A percentile compares a stretch with the other conserved stretches of the same genome.
Evolutionary conservation across 1,140 invertebrate species (phyloP).

Genomic region (Drosophila persimilis): DNA sequence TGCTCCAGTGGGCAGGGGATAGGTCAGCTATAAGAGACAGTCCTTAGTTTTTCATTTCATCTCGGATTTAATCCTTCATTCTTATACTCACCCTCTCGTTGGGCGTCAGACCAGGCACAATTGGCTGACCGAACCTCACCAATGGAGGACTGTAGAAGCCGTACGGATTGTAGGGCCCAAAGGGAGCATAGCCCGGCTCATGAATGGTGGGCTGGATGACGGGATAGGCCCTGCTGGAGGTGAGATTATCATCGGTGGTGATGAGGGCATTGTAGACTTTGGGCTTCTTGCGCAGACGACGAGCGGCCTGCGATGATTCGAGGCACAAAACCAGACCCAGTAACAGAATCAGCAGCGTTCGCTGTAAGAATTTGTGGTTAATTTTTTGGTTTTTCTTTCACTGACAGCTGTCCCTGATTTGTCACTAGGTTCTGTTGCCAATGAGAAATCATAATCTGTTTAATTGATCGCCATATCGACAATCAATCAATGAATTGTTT

Average conservation of each 20-base stretch:
- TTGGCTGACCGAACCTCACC: constrained; percentile 69
- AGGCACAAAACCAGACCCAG: constrained; percentile 38
- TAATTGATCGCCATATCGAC: constrained; percentile 71
- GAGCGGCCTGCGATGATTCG: constrained; percentile 40
- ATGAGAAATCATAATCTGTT: constrained; percentile 56
- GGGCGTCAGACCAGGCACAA: constrained; percentile 67
- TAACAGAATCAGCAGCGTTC: constrained; percentile 44
- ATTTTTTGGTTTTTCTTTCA: constrained; percentile 1
- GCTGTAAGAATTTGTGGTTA: constrained; percentile 38
- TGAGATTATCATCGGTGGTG: constrained; percentile 88
- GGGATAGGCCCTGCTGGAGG: constrained; percentile 88
- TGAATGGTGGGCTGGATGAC: constrained; percentile 88
- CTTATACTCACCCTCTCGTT: constrained; percentile 58
- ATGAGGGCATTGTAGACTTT: constrained; percentile 91
- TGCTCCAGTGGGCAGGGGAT: constrained; percentile 75
- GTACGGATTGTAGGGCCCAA: constrained; percentile 75
- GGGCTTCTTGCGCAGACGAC: constrained; percentile 84
- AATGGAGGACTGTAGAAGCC: constrained; percentile 82
- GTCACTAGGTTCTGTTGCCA: constrained; percentile 41
- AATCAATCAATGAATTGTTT: constrained; percentile 78
- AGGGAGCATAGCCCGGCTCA: constrained; percentile 77
- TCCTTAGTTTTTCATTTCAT: background rate
- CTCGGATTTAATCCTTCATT: too few relatives aligned
- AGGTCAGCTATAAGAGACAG: constrained; percentile 50
- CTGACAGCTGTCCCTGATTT: constrained; percentile 51